Percentiles rank a stretch among this genome's conserved stretches.
phyloP scores from a whole-genome alignment of 2,888 invertebrate species.

The Drosophila histrio region DNA sequence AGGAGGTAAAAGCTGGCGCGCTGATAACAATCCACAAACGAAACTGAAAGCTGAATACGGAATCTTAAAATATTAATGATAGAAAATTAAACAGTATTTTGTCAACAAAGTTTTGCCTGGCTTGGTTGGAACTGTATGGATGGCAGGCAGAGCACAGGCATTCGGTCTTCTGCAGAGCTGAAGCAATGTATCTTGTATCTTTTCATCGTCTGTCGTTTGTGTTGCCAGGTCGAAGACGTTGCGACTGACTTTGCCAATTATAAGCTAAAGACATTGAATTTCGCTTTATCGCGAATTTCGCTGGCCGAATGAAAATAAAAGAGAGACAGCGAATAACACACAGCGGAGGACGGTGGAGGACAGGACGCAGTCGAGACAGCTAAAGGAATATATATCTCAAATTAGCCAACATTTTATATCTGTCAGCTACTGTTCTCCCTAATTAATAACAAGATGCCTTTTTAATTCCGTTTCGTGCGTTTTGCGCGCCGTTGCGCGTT shows the following conservation, averaged over 20 bases:
- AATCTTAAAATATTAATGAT: slow-evolving; percentile 74
- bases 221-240: slow-evolving; percentile 25
- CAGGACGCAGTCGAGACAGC: slow-evolving; percentile 25
- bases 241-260: slow-evolving; percentile 71
- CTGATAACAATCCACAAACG: slow-evolving; percentile 55
- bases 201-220: slow-evolving; percentile 34
- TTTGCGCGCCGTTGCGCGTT: slow-evolving; percentile 79
- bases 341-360: slow-evolving; percentile 4
- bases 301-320: slow-evolving; percentile 55
- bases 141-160: not conserved
- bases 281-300: slow-evolving; percentile 76
- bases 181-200: slow-evolving; percentile 66
- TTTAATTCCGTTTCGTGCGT: slow-evolving; percentile 75
- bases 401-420: slow-evolving; percentile 83
- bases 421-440: slow-evolving; percentile 84
- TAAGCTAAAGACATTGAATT: slow-evolving; percentile 79
- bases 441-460: slow-evolving; percentile 83
- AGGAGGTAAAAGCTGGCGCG: slow-evolving; percentile 36
- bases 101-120: slow-evolving; percentile 48
- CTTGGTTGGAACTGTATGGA: not conserved
- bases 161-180: slow-evolving; percentile 18
- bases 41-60: slow-evolving; percentile 45
- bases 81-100: slow-evolving; percentile 71
- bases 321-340: slow-evolving; percentile 41
- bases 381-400: slow-evolving; percentile 70